Evolutionary conservation across 2,888 invertebrate genomes (phyloP).

Genomic region (Asteroscopus sphinx): DNA sequence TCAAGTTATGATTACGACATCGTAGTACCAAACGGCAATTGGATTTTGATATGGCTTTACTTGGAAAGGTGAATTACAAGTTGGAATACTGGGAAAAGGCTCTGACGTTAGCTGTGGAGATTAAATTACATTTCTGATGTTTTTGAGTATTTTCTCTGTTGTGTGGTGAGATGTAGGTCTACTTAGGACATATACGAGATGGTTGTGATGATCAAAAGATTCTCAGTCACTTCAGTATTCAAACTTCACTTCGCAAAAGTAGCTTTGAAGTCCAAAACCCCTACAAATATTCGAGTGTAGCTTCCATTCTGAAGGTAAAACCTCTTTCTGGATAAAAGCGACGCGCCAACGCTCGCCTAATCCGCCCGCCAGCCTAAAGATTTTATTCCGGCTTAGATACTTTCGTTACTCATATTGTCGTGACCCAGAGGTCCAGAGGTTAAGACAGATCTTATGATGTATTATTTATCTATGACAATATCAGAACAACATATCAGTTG

Average conservation of each 20-base stretch:
- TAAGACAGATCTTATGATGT: no score
- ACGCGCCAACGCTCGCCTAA: slow-evolving; percentile 14
- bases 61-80: slow-evolving; percentile 31
- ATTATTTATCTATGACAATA: no score
- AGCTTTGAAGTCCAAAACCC: slow-evolving; percentile 36
- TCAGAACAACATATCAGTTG: no score
- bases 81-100: slow-evolving; percentile 28
- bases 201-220: slow-evolving; percentile 3
- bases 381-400: no score
- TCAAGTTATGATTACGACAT: slow-evolving; percentile 45
- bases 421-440: no score
- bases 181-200: slow-evolving; percentile 4
- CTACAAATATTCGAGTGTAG: slow-evolving; percentile 34
- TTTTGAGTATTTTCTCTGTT: slow-evolving; percentile 12
- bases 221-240: slow-evolving; percentile 25
- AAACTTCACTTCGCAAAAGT: slow-evolving; percentile 28
- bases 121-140: slow-evolving; percentile 20
- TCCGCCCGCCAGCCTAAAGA: slow-evolving; percentile 12
- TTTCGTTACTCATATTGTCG: no score
- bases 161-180: not conserved
- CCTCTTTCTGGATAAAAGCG: no score
- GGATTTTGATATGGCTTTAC: slow-evolving; percentile 45
- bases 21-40: slow-evolving; percentile 31
- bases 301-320: slow-evolving; percentile 16
- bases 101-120: slow-evolving; percentile 3